phyloP scores from a whole-genome alignment of 2,888 invertebrate genomes.

The Catocala nupta region DNA sequence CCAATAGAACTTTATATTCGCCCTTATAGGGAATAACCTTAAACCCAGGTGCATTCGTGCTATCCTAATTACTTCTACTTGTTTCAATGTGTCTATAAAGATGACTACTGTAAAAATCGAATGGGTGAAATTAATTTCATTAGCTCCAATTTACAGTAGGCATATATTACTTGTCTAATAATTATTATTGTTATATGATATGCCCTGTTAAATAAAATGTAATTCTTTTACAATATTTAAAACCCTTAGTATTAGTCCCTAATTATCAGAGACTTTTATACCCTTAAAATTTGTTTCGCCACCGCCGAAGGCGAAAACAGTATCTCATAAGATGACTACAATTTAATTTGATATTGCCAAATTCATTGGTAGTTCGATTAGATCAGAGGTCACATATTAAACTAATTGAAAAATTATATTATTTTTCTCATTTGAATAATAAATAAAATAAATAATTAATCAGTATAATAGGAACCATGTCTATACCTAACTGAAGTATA shows the following conservation, averaged over 20 bases:
- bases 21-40: slow-evolving; percentile 15
- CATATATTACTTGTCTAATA: slow-evolving; percentile 1
- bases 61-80: slow-evolving; percentile 15
- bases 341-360: slow-evolving; percentile 5
- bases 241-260: slow-evolving; percentile 5
- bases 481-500: too few relatives aligned
- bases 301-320: slow-evolving; percentile 9
- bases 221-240: slow-evolving; percentile 11
- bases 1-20: slow-evolving; percentile 26
- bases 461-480: too few relatives aligned
- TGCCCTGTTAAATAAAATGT: slow-evolving; percentile 7
- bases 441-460: too few relatives aligned
- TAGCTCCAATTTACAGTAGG: too few relatives aligned
- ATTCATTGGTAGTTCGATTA: background rate
- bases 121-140: too few relatives aligned
- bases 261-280: slow-evolving; percentile 4
- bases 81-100: slow-evolving; percentile 6
- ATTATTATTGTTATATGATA: slow-evolving; percentile 5
- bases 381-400: background rate
- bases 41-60: slow-evolving; percentile 7
- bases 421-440: too few relatives aligned
- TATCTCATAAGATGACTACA: slow-evolving; percentile 11
- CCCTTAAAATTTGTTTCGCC: slow-evolving; percentile 15
- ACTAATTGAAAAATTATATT: background rate
- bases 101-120: slow-evolving; percentile 1